Base-by-base conservation (phyloP, 2,797 vertebrate species). In the Anabacerthia variegaticeps region DNA sequence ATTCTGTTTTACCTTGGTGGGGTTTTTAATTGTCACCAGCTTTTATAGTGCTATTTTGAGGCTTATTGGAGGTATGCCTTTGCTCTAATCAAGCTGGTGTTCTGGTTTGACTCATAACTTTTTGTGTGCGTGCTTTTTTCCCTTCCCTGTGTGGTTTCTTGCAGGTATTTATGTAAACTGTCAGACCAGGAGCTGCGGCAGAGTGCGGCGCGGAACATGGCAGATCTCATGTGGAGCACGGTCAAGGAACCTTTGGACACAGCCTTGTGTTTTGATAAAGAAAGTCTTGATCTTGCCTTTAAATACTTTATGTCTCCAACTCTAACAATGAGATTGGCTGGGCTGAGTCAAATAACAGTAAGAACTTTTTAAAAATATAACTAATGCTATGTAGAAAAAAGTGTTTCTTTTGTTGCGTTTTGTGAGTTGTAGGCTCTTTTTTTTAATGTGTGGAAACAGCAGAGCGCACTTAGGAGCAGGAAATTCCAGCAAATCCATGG, bases 291-390 rank as follows among this genome's bases (percentile, higher is more conserved):
- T 98, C 99, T 99, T 81, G 99, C 99, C 7, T 99, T 99, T 98
- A 99, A 99, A 48, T 99, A 99, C 98, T 99, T 99, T 96, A 99
- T 99, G 99, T 99, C 99, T 78, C 99, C 99, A 55, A 99, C 99
- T 74, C 98, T 99, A 95, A 99, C 99, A 86, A 99, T 99, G 99
- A 98, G 99, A 93, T 98, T 99, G 98, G 99, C 99, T 44, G 99
- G 99, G 67, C 98, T 99, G 95, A 99, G 99, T 98, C 99, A 99
- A 94, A 99, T 99, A 98, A 99, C 99, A 58, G 99, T 99, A 98
- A 98, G 99, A 75, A 67, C 20, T 92, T 95, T 88, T 93, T 37
- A 6, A 75, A 93, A 90, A 62, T 77, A 51, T 26, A 41, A 74
- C 16, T 88, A 84, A 22, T 44, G n/a, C 22, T 49, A 15, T 51